Evolutionary conservation across 2,113 vertebrate species (phyloP), one percentile per base, ranked within the genome.

Genomic region (Ailuropoda melanoleuca): DNA sequence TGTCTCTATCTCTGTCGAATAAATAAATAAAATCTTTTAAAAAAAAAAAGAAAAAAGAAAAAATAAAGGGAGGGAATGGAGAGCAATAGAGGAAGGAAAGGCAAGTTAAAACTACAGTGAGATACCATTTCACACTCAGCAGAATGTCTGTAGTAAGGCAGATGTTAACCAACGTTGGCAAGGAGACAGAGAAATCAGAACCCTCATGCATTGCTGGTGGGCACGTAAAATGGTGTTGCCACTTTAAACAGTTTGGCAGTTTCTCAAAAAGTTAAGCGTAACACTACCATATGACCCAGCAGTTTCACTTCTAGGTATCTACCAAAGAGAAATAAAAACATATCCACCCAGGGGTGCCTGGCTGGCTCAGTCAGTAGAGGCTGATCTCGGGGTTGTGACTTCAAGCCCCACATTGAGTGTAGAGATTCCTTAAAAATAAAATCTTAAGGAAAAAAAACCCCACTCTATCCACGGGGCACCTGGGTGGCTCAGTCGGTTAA

Each of bases 41-140:
- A n/a, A n/a, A n/a, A n/a, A n/a, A n/a, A n/a, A n/a, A n/a, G n/a
- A 90, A 88, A 77, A 80, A 56, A 58, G 80, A 72, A 92, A 90
- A 88, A 77, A 80, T 77, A 75, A 77, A 39, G 10, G 48, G 74
- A 96, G 11, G 10, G 21, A 39, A 58, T n/a, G 19, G 34, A 34
- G 58, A 62, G 39, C 82, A 94, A 58, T 23, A 92, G 37, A 85
- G 12, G 39, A 87, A 92, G 39, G 58, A 90, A 72, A 58, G 12
- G 53, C 43, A 58, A 66, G 31, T 80, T 55, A 70, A 90, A 93
- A 89, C 85, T 62, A 70, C 23, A 53, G 34, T 91, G 53, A 97
- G 53, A 88, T 43, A 70, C 26, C 6, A 70, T 64, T 91, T 88
- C 53, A 80, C 31, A 46, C 23, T 88, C 46, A 55, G 18, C 74